Evolutionary conservation across 2,797 vertebrate genomes (phyloP), one percentile per base, ranked within the genome.

Genomic region (Falco novaeseelandiae): DNA sequence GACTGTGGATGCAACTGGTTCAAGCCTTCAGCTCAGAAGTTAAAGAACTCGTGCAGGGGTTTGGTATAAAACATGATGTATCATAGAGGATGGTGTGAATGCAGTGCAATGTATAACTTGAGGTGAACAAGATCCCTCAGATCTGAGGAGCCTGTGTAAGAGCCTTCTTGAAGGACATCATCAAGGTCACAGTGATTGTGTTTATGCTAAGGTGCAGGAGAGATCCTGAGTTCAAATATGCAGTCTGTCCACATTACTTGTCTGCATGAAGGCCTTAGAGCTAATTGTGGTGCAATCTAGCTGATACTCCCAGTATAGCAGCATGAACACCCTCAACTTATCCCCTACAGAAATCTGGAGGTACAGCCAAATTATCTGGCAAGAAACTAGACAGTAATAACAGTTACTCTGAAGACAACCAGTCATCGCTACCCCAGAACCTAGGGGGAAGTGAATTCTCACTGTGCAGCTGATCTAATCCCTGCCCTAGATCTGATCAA

Each of bases 161-260:
- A 93, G 48, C 44, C 40, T 11, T 91, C 63, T 40, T 94, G 93
- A 96, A 97, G 95, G 96, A 89, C 90, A 83, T 63, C 66, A 78
- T 89, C 84, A 96, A 96, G 96, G 89, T 34, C 91, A 93, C 14
- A 30, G 52, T 80, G 74, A 77, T 34, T 91, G 59, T 91, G 70
- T 93, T 96, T 95, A 86, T 83, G 57, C 48, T 27, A 82, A 82
- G 63, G 63, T 74, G 74, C 67, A 96, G 73, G 44, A 95, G 90
- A 96, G 83, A 95, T 94, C n/a, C 77, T 89, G 58, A 96, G 94
- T 95, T 96, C 87, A 96, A 96, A 94, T 94, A 93, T 96, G 96
- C 67, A 87, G 92, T 91, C 83, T 87, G 91, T 95, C 91, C 94
- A 89, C 90, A 96, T 96, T 85, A 87, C 87, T 94, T 91, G 63